These are phyloP conservation scores for Spilosoma lubricipeda DNA, from an alignment of 2,888 invertebrate species.

Conservation along the genomic window DNA sequence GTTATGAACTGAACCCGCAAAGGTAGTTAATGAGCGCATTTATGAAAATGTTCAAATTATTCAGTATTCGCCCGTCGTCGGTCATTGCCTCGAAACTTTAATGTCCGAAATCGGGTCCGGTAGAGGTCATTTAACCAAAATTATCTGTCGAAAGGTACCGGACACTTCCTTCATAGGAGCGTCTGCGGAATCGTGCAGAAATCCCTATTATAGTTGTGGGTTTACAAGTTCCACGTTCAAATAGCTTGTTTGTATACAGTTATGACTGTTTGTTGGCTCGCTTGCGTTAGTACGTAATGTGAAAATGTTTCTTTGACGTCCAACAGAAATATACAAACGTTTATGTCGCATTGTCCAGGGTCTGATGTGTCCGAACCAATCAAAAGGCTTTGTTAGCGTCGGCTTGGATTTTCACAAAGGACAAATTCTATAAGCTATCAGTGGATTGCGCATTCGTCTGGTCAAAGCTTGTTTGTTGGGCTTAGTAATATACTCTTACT, in stretches of 20 bases:
- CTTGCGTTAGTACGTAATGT: slow-evolving; percentile 64
- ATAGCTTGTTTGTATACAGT: slow-evolving; percentile 64
- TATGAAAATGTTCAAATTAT: slow-evolving; percentile 71
- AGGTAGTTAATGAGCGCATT: slow-evolving; percentile 71
- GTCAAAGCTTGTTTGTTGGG: slow-evolving; percentile 43
- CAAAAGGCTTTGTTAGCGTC: slow-evolving; percentile 63
- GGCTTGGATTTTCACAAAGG: slow-evolving; percentile 63
- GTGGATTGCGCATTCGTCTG: slow-evolving; percentile 37
- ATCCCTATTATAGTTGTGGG: slow-evolving; percentile 51
- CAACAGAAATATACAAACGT: slow-evolving; percentile 70
- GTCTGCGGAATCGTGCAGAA: slow-evolving; percentile 55
- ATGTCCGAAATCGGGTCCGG: slow-evolving; percentile 61
- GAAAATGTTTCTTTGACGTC: slow-evolving; percentile 71
- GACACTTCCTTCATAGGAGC: slow-evolving; percentile 39
- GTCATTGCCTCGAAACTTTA: slow-evolving; percentile 65
- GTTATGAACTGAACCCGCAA: slow-evolving; percentile 67
- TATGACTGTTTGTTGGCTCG: slow-evolving; percentile 75
- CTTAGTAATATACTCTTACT: slow-evolving; percentile 33
- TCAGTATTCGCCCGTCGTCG: slow-evolving; percentile 56
- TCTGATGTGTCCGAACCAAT: slow-evolving; percentile 68
- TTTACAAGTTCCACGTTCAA: slow-evolving; percentile 52
- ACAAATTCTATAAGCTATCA: slow-evolving; percentile 62
- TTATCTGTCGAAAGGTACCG: slow-evolving; percentile 41
- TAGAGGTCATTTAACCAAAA: slow-evolving; percentile 43
- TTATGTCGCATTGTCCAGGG: slow-evolving; percentile 78